Evolutionary conservation across 2,888 invertebrate species (phyloP).

Genomic region (Rotaria magnacalcarata): DNA sequence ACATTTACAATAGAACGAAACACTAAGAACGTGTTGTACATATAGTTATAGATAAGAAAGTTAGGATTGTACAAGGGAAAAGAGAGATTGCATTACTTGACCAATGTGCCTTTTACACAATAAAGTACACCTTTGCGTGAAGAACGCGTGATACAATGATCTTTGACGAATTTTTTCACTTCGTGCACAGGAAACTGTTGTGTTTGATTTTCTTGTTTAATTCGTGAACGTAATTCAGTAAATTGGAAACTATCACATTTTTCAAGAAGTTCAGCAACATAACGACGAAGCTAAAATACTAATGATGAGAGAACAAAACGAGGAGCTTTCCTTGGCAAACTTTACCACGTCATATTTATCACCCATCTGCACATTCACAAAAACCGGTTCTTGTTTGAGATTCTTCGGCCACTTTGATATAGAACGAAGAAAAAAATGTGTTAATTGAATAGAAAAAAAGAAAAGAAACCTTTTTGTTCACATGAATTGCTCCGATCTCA

Average conservation of each 20-base stretch:
- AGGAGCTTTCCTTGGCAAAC: background rate
- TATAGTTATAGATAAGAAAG: background rate
- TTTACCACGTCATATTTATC: constrained; percentile 30
- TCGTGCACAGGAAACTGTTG: constrained; percentile 29
- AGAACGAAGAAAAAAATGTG: background rate
- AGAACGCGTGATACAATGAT: constrained; percentile 11
- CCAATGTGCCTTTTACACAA: constrained; percentile 26
- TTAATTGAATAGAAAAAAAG: background rate
- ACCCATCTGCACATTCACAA: background rate
- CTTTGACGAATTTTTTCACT: constrained; percentile 31
- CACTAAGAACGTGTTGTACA: constrained; percentile 37
- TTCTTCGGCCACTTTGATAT: constrained; percentile 2
- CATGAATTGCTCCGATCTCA: background rate
- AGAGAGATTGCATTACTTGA: constrained; percentile 15
- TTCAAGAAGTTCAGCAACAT: constrained; percentile 17
- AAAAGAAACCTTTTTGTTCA: constrained; percentile 16
- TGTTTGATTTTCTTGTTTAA: constrained; percentile 27
- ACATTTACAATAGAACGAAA: background rate
- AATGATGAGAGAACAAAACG: background rate
- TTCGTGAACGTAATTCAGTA: constrained; percentile 1
- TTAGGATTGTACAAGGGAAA: background rate
- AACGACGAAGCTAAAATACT: constrained; percentile 5
- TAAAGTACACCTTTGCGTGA: constrained; percentile 19
- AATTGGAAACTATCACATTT: constrained; percentile 33
- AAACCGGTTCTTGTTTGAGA: constrained; percentile 35